phyloP scores from a whole-genome alignment of 1,140 invertebrate genomes.

The Drosophila baimaii region DNA sequence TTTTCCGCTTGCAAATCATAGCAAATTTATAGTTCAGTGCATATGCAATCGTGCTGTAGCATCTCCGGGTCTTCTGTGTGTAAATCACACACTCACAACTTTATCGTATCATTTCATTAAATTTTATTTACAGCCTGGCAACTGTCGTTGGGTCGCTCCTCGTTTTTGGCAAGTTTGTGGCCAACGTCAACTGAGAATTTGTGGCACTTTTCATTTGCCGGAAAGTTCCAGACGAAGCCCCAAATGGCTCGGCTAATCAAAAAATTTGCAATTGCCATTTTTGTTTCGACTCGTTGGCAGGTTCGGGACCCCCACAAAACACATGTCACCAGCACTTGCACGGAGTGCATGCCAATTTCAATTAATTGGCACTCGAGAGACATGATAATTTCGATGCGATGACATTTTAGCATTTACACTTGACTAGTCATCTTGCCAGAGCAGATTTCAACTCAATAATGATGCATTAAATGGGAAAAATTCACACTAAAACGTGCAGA shows the following conservation, averaged over 20 bases:
- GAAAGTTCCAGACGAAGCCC: conserved; percentile 41
- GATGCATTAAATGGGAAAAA: not conserved
- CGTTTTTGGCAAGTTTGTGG: conserved; percentile 40
- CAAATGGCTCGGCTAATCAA: conserved; percentile 62
- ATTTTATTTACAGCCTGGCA: conserved; percentile 79
- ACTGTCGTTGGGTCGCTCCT: conserved; percentile 33
- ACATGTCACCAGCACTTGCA: conserved; percentile 8
- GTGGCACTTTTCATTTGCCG: conserved; percentile 37
- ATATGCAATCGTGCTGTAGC: conserved; percentile 38
- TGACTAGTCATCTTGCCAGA: not conserved
- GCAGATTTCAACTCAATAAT: too few relatives aligned
- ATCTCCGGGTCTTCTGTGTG: conserved; percentile 50
- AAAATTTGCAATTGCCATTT: conserved; percentile 65
- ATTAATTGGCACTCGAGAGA: conserved; percentile 59
- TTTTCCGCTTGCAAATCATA: too few relatives aligned
- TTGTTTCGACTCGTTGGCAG: conserved; percentile 34
- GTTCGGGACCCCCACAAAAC: conserved; percentile 5
- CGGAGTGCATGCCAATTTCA: conserved; percentile 37
- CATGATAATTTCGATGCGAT: conserved; percentile 15
- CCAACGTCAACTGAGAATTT: conserved; percentile 52
- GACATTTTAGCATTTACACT: conserved; percentile 12
- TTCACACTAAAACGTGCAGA: too few relatives aligned
- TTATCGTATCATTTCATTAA: conserved; percentile 79
- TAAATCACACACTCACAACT: conserved; percentile 79
- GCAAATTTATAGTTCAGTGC: conserved; percentile 2